A percentile compares a stretch with the other conserved stretches of the same genome.
These are phyloP conservation scores for Cinclus cinclus DNA, from an alignment of 2,113 vertebrate species.

Conservation along the genomic window DNA sequence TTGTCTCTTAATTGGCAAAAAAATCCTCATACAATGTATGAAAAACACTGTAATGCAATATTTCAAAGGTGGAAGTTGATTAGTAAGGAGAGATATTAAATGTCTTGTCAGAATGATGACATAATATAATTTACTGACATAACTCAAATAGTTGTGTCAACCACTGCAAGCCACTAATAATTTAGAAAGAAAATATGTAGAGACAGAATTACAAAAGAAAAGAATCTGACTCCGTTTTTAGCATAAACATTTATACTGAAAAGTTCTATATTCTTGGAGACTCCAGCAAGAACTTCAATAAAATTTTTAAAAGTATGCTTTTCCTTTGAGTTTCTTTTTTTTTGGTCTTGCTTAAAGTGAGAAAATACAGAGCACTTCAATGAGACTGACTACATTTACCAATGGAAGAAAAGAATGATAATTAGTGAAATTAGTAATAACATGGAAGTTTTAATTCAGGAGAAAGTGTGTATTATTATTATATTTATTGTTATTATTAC, in stretches of 20 bases:
- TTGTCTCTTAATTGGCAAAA: neutral
- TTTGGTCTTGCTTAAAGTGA: neutral
- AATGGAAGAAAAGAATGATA: neutral
- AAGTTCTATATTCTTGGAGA: neutral
- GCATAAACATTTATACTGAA: neutral
- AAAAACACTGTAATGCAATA: neutral
- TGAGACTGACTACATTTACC: neutral
- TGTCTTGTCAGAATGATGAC: neutral
- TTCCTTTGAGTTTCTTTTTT: neutral
- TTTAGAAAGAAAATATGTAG: neutral
- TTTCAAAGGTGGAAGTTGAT: neutral
- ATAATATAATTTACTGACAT: neutral
- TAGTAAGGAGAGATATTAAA: neutral
- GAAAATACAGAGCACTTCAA: neutral
- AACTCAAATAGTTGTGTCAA: neutral
- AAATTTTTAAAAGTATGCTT: neutral
- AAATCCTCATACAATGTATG: neutral
- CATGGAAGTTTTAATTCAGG: neutral
- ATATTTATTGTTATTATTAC: too few species aligned
- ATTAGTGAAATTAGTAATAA: neutral
- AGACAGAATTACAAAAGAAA: neutral
- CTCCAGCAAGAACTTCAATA: neutral
- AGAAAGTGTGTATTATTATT: neutral
- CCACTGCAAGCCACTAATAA: neutral
- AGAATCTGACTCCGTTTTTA: neutral